These are phyloP conservation scores for Enteromius trimaculatus DNA, from an alignment of 2,797 vertebrate genomes.

Conservation along the genomic window DNA sequence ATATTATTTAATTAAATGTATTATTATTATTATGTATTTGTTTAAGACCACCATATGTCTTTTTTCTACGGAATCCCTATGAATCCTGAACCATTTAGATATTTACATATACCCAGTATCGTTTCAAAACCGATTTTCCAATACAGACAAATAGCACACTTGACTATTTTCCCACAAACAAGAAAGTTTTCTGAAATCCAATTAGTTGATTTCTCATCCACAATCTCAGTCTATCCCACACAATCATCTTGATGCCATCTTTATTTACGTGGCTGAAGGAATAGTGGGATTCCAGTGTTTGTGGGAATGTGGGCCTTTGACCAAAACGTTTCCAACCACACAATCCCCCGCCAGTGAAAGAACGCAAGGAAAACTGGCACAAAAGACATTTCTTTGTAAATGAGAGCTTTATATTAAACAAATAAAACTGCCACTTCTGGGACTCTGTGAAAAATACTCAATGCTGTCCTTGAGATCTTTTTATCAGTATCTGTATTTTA, in stretches of 20 bases:
- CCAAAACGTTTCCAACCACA: conserved; percentile 51
- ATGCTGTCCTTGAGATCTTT: neutral
- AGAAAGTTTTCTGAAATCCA: conserved; percentile 22
- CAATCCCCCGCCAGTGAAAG: conserved; percentile 17
- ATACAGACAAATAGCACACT: neutral
- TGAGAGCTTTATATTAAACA: conserved; percentile 33
- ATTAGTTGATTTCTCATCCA: conserved; percentile 22
- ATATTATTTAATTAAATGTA: neutral
- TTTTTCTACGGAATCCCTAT: neutral
- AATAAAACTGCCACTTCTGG: conserved; percentile 6
- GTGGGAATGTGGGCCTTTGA: conserved; percentile 43
- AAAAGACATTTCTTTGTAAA: conserved; percentile 31
- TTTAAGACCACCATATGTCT: neutral
- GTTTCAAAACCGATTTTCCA: neutral
- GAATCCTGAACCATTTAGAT: neutral
- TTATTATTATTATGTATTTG: no score
- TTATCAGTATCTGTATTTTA: conserved; percentile 8
- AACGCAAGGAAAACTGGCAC: conserved; percentile 46
- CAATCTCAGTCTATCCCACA: conserved; percentile 14
- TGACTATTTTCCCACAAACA: conserved; percentile 16
- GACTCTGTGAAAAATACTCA: neutral
- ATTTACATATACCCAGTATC: neutral
- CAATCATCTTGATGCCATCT: conserved; percentile 11
- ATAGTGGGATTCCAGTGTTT: conserved; percentile 34
- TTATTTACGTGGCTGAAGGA: conserved; percentile 29